phyloP scores from a whole-genome alignment of 2,797 vertebrate species.

The Sebastes hubbsi region DNA sequence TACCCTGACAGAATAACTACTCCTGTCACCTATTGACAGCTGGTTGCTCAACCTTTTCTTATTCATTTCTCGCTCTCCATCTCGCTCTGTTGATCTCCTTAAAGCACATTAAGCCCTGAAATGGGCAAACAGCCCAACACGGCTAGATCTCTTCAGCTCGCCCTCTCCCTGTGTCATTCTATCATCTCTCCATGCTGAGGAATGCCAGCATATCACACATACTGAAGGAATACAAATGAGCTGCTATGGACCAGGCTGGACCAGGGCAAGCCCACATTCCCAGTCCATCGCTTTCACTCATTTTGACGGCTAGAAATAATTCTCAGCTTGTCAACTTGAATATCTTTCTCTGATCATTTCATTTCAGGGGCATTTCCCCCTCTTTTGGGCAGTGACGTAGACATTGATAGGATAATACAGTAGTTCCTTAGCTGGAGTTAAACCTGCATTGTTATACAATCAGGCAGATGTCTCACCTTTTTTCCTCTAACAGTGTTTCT shows the following conservation, averaged over 20 bases:
- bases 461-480: not conserved
- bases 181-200: constrained; percentile 22
- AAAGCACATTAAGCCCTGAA: constrained; percentile 31
- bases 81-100: constrained; percentile 9
- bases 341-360: not conserved
- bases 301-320: not conserved
- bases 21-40: constrained; percentile 46
- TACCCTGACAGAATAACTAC: constrained; percentile 46
- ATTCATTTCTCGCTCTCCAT: not conserved
- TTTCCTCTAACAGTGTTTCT: not conserved
- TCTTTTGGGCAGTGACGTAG: not conserved
- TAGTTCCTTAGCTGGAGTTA: not conserved
- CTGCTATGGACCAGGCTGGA: not conserved
- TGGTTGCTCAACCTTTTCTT: constrained; percentile 28
- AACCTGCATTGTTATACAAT: not conserved
- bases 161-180: not conserved
- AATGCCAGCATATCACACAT: constrained; percentile 21
- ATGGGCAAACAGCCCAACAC: constrained; percentile 44
- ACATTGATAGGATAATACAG: not conserved
- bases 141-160: not conserved
- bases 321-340: too few relatives aligned
- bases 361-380: not conserved
- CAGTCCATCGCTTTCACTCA: not conserved
- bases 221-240: constrained; percentile 26
- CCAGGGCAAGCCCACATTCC: not conserved